Evolutionary conservation across 2,797 vertebrate species (phyloP).

Genomic region (Gymnodraco acuticeps): DNA sequence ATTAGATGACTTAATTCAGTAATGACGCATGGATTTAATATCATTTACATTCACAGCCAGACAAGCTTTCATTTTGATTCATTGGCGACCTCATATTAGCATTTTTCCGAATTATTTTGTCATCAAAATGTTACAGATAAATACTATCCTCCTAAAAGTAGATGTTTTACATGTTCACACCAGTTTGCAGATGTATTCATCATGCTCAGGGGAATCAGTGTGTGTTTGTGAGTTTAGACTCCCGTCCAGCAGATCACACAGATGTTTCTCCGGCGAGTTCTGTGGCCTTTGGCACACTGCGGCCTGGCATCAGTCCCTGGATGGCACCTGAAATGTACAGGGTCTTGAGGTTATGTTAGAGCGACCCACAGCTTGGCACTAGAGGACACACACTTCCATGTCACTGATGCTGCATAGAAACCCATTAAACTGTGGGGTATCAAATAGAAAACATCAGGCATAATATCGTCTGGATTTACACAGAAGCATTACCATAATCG

Average conservation of each 20-base stretch:
- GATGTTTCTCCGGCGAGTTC: conserved; percentile 1
- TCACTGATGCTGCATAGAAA: conserved; percentile 20
- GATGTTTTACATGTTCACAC: conserved; percentile 31
- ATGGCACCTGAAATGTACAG: conserved; percentile 25
- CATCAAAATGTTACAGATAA: conserved; percentile 23
- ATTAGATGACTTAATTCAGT: not conserved
- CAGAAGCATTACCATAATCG: conserved; percentile 18
- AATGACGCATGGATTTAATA: not conserved
- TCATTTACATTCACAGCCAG: not conserved
- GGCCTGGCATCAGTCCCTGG: conserved; percentile 16
- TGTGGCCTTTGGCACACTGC: conserved; percentile 29
- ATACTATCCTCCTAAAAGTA: conserved; percentile 5
- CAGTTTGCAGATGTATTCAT: conserved; percentile 26
- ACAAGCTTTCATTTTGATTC: not conserved
- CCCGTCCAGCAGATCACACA: conserved; percentile 16
- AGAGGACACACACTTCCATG: conserved; percentile 41
- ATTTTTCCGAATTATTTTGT: conserved; percentile 9
- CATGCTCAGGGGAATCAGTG: not conserved
- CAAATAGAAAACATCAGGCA: conserved; percentile 2
- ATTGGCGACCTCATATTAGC: conserved; percentile 3
- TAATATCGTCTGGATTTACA: conserved; percentile 11
- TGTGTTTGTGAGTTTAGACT: conserved; percentile 14
- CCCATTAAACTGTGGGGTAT: conserved; percentile 4
- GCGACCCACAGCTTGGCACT: conserved; percentile 31
- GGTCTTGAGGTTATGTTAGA: conserved; percentile 45